Conservation (phyloP, 2,888 invertebrate genomes). For the Terebella lapidaria region DNA sequence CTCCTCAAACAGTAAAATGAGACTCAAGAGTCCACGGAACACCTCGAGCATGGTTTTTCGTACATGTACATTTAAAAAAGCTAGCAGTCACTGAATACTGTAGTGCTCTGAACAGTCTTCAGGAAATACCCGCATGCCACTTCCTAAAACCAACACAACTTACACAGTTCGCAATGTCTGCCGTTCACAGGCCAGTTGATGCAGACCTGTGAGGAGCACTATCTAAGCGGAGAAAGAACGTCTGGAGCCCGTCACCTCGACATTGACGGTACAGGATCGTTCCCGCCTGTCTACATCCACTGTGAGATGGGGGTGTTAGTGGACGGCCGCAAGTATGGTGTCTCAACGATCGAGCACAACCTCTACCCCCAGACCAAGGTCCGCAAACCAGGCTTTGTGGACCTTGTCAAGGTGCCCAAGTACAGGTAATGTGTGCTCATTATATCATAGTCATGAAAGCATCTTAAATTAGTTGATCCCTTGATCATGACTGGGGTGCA, state of each 20-base stretch:
- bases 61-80: too few species aligned
- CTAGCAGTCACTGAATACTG: too few species aligned
- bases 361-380: constrained; percentile 30
- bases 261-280: neutral
- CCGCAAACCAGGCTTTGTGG: constrained; percentile 25
- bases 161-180: too few species aligned
- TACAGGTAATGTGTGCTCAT: too few species aligned
- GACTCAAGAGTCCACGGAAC: too few species aligned
- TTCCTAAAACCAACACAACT: neutral
- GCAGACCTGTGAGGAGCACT: constrained; percentile 1
- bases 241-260: neutral
- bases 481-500: too few species aligned
- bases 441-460: too few species aligned
- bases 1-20: too few species aligned
- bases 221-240: neutral
- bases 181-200: neutral
- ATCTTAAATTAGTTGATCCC: too few species aligned
- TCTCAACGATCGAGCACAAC: constrained; percentile 39
- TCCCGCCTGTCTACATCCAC: constrained; percentile 71
- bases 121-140: too few species aligned
- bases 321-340: constrained; percentile 26
- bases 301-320: constrained; percentile 70
- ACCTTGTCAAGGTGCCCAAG: constrained; percentile 36
- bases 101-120: too few species aligned
- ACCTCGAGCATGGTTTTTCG: too few species aligned